phyloP scores from a whole-genome alignment of 2,113 vertebrate species.

The Bambusicola thoracicus region DNA sequence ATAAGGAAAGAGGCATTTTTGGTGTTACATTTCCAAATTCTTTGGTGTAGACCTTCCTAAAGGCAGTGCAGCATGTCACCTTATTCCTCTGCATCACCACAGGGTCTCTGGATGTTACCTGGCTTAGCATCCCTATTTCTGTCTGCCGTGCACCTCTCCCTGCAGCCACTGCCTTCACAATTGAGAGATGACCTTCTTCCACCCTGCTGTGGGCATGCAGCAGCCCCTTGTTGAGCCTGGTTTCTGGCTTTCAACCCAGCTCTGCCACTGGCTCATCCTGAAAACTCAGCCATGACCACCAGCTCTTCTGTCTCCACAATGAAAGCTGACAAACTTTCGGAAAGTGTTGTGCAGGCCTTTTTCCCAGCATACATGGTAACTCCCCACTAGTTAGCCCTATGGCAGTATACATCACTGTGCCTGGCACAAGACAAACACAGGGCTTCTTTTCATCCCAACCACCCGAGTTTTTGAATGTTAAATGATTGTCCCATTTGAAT shows the following conservation, averaged over 20 bases:
- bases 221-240: not conserved
- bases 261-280: not conserved
- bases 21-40: not conserved
- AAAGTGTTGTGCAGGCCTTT: not conserved
- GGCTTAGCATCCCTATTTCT: not conserved
- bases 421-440: not conserved
- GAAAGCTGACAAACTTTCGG: not conserved
- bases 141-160: not conserved
- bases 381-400: not conserved
- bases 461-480: not conserved
- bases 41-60: not conserved
- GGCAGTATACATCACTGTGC: not conserved
- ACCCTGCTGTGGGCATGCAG: not conserved
- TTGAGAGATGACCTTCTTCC: not conserved
- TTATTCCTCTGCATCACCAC: not conserved
- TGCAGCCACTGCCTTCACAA: not conserved
- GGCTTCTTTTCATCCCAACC: not conserved
- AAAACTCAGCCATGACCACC: not conserved
- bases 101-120: not conserved
- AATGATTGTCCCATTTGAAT: not conserved
- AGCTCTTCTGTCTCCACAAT: not conserved
- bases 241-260: not conserved
- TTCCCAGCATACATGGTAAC: too few species aligned
- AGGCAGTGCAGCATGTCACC: not conserved
- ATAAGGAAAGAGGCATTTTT: not conserved